phyloP scores from a whole-genome alignment of 1,140 invertebrate species.

The Ephestia elutella region DNA sequence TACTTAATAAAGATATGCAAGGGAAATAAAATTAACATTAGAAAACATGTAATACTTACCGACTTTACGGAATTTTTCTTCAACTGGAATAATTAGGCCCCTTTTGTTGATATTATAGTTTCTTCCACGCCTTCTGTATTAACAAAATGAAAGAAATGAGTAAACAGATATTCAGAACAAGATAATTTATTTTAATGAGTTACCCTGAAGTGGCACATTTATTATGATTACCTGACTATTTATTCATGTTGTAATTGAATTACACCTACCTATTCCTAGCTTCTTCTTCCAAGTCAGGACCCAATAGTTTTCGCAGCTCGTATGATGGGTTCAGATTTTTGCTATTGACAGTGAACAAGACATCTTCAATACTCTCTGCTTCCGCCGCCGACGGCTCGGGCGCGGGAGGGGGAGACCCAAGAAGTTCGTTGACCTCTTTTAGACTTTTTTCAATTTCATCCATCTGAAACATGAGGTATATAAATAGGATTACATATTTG shows the following conservation, averaged over 20 bases:
- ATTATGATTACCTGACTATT: too few species aligned
- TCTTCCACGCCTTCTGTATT: neutral
- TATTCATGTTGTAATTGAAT: too few species aligned
- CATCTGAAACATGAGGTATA: constrained; percentile 25
- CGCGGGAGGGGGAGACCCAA: constrained; percentile 73
- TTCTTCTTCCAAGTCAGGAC: neutral
- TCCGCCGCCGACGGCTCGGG: constrained; percentile 31
- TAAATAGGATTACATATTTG: neutral
- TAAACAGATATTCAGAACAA: neutral
- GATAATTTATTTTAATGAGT: too few species aligned
- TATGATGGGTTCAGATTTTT: neutral
- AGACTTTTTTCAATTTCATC: constrained; percentile 85
- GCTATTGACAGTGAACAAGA: neutral
- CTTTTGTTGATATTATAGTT: neutral
- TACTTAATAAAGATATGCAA: neutral
- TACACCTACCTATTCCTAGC: neutral
- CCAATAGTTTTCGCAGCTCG: neutral
- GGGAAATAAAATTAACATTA: too few species aligned
- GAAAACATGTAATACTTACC: neutral
- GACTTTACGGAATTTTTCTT: neutral
- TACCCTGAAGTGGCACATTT: too few species aligned
- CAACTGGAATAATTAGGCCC: neutral
- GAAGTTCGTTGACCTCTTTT: constrained; percentile 82
- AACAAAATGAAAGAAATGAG: neutral
- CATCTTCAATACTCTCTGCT: neutral